Percentiles rank a stretch among this genome's conserved stretches.
These are phyloP conservation scores for Condylostylus longicornis DNA, from an alignment of 1,140 invertebrate species.

Conservation along the genomic window DNA sequence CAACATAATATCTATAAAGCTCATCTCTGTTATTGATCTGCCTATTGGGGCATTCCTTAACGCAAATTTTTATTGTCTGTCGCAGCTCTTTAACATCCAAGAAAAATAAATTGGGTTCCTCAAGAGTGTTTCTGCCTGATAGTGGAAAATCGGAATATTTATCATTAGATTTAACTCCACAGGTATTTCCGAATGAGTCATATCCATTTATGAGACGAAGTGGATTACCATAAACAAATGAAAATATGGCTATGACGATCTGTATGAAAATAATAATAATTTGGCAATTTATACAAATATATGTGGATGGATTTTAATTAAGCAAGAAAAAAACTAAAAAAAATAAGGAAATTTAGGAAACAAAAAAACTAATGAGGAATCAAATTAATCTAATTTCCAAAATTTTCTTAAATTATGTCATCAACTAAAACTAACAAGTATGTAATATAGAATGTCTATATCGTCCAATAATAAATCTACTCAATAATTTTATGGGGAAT, in stretches of 20 bases:
- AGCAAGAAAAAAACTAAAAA: slow-evolving; percentile 10
- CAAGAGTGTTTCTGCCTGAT: slow-evolving; percentile 64
- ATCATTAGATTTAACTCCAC: slow-evolving; percentile 65
- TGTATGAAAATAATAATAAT: slow-evolving; percentile 26
- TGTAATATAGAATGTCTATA: not conserved
- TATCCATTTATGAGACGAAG: slow-evolving; percentile 77
- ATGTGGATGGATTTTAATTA: slow-evolving; percentile 1
- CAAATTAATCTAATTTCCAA: slow-evolving; percentile 13
- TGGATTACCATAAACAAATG: slow-evolving; percentile 79
- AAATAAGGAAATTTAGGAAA: slow-evolving; percentile 15
- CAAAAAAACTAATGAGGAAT: slow-evolving; percentile 15
- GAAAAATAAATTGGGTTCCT: slow-evolving; percentile 72
- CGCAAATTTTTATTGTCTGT: slow-evolving; percentile 73
- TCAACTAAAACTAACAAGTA: not conserved
- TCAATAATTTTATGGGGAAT: too few relatives aligned
- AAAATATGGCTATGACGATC: slow-evolving; percentile 75
- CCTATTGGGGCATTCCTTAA: slow-evolving; percentile 66
- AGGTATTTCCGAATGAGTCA: slow-evolving; percentile 93
- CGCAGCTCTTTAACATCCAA: slow-evolving; percentile 62
- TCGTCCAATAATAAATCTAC: too few relatives aligned
- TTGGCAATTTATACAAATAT: slow-evolving; percentile 17
- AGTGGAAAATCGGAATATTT: slow-evolving; percentile 55
- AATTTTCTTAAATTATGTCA: slow-evolving; percentile 7
- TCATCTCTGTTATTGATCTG: slow-evolving; percentile 48
- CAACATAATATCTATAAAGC: slow-evolving; percentile 54